Evolutionary conservation across 2,888 invertebrate species (phyloP).

Genomic region (Chrysopilus asiliformis): DNA sequence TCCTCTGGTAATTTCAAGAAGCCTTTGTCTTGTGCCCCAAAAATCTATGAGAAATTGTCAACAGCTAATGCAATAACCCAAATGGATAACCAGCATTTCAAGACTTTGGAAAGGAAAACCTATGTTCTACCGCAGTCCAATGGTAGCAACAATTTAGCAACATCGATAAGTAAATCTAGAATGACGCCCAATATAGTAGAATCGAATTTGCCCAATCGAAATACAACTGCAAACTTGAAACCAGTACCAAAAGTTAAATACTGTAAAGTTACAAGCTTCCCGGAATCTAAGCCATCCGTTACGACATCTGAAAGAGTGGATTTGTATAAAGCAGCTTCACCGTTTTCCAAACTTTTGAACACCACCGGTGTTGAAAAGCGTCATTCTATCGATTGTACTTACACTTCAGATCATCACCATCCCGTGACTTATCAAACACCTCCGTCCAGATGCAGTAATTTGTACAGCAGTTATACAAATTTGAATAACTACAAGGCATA

Average conservation of each 20-base stretch:
- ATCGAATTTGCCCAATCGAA: too few relatives aligned
- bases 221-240: slow-evolving; percentile 4
- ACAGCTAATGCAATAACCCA: background rate
- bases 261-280: slow-evolving; percentile 9
- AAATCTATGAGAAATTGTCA: slow-evolving; percentile 2
- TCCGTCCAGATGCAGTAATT: background rate
- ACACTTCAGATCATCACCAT: slow-evolving; percentile 1
- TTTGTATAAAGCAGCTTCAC: background rate
- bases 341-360: too few relatives aligned
- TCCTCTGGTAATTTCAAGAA: slow-evolving; percentile 6
- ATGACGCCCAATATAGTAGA: too few relatives aligned
- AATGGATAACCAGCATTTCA: background rate
- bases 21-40: background rate
- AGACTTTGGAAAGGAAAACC: slow-evolving; percentile 2
- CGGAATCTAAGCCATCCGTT: slow-evolving; percentile 2
- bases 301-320: slow-evolving; percentile 6
- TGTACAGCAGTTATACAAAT: background rate
- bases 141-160: background rate
- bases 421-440: too few relatives aligned
- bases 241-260: slow-evolving; percentile 11
- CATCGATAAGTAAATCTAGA: too few relatives aligned
- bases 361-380: too few relatives aligned
- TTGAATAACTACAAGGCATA: background rate
- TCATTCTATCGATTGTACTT: slow-evolving; percentile 20
- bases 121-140: background rate